phyloP scores from a whole-genome alignment of 1,140 invertebrate genomes.

The Pachyrhynchus sulphureomaculatus region DNA sequence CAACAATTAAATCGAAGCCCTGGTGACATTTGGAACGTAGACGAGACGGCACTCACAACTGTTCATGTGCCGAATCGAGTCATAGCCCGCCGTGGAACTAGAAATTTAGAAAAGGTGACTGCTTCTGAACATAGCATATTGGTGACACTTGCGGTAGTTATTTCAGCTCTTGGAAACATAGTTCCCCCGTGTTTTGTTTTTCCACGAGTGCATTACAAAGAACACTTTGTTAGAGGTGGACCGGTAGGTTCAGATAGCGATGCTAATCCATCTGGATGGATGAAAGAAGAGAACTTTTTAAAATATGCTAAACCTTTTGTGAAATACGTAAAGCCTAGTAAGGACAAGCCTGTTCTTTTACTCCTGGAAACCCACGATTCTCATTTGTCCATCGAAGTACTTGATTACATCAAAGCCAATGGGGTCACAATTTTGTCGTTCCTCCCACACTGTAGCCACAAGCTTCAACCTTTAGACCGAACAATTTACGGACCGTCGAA shows the following conservation, averaged over 20 bases:
- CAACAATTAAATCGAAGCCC: not conserved
- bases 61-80: too few species aligned
- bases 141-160: slow-evolving; percentile 42
- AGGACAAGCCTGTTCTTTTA: slow-evolving; percentile 48
- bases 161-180: slow-evolving; percentile 48
- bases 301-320: too few species aligned
- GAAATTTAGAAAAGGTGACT: too few species aligned
- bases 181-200: slow-evolving; percentile 49
- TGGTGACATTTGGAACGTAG: slow-evolving; percentile 51
- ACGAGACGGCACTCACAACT: slow-evolving; percentile 53
- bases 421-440: slow-evolving; percentile 36
- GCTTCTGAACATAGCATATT: too few species aligned
- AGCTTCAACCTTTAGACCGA: slow-evolving; percentile 49
- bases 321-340: slow-evolving; percentile 40
- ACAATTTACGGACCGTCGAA: slow-evolving; percentile 49
- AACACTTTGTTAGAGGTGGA: slow-evolving; percentile 45
- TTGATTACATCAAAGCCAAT: slow-evolving; percentile 42
- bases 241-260: slow-evolving; percentile 50
- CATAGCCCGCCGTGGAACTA: too few species aligned
- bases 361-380: too few species aligned
- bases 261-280: slow-evolving; percentile 52
- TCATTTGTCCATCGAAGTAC: too few species aligned
- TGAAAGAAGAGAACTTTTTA: slow-evolving; percentile 52
- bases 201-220: too few species aligned
- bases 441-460: too few species aligned